A percentile compares a stretch with the other conserved stretches of the same genome.
Evolutionary conservation across 2,113 vertebrate genomes (phyloP).

Genomic region (Chinchilla lanigera): DNA sequence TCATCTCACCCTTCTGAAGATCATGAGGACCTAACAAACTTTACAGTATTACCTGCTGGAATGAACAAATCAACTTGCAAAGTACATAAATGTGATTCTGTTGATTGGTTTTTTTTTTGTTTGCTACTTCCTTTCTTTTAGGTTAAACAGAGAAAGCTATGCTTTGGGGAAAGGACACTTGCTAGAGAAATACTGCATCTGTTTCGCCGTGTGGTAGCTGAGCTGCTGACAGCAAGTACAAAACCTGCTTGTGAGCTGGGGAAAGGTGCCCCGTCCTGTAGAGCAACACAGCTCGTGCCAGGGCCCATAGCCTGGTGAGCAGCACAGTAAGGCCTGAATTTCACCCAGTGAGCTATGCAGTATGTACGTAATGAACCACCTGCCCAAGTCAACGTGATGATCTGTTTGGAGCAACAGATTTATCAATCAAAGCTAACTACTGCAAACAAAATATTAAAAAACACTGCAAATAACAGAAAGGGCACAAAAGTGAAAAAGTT

Average conservation of each 20-base stretch:
- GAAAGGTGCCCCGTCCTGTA: not conserved
- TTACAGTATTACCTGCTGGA: not conserved
- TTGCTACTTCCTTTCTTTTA: not conserved
- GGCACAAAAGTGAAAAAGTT: not conserved
- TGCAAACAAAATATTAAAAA: not conserved
- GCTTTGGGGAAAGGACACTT: not conserved
- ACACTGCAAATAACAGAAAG: not conserved
- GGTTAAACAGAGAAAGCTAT: not conserved
- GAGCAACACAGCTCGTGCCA: not conserved
- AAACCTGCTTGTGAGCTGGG: not conserved
- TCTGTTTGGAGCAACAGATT: not conserved
- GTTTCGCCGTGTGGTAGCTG: not conserved
- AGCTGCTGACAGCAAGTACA: rapidly evolving
- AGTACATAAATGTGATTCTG: not conserved
- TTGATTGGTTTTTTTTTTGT: not conserved
- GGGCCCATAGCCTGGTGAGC: not conserved
- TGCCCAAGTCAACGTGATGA: no score
- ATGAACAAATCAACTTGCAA: not conserved
- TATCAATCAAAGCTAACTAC: not conserved
- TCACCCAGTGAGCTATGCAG: rapidly evolving
- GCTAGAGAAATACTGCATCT: not conserved
- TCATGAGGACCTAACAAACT: not conserved
- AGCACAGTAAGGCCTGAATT: not conserved
- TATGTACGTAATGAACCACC: no score
- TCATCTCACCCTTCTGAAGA: not conserved